Evolutionary conservation across 2,113 vertebrate genomes (phyloP).

Genomic region (Aphyosemion australe): DNA sequence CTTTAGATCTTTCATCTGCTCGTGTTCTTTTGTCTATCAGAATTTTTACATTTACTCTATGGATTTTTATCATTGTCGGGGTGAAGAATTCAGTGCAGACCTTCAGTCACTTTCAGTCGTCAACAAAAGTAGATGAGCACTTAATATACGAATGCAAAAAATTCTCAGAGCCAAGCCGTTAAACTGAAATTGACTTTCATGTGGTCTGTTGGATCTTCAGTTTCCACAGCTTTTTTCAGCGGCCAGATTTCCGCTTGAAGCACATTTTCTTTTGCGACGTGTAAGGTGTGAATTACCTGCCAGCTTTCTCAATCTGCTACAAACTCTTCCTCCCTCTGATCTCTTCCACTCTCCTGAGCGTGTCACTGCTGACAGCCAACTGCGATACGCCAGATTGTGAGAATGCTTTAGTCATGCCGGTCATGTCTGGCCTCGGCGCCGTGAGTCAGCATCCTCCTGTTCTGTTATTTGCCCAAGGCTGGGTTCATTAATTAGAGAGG

Average conservation of each 20-base stretch:
- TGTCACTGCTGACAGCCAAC: constrained; percentile 30
- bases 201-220: constrained; percentile 22
- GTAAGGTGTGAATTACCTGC: constrained; percentile 12
- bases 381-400: constrained; percentile 35
- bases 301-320: constrained; percentile 36
- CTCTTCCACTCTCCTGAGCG: constrained; percentile 13
- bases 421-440: constrained; percentile 61
- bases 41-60: not conserved
- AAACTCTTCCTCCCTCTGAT: constrained; percentile 34
- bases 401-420: constrained; percentile 58
- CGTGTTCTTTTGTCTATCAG: not conserved
- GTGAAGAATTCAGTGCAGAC: constrained; percentile 18
- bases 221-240: constrained; percentile 6
- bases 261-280: constrained; percentile 1
- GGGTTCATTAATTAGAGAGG: constrained; percentile 82
- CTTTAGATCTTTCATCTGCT: constrained; percentile 22
- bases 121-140: constrained; percentile 5
- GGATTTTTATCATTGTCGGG: constrained; percentile 25
- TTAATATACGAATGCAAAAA: constrained; percentile 8
- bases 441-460: constrained; percentile 64
- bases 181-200: constrained; percentile 20
- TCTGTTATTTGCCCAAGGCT: constrained; percentile 75
- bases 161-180: constrained; percentile 11
- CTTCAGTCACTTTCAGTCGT: constrained; percentile 36
- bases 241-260: constrained; percentile 22